Percentiles rank a stretch among this genome's conserved stretches.
These are phyloP conservation scores for Cynopterus sphinx DNA, from an alignment of 2,797 vertebrate genomes.

Conservation along the genomic window DNA sequence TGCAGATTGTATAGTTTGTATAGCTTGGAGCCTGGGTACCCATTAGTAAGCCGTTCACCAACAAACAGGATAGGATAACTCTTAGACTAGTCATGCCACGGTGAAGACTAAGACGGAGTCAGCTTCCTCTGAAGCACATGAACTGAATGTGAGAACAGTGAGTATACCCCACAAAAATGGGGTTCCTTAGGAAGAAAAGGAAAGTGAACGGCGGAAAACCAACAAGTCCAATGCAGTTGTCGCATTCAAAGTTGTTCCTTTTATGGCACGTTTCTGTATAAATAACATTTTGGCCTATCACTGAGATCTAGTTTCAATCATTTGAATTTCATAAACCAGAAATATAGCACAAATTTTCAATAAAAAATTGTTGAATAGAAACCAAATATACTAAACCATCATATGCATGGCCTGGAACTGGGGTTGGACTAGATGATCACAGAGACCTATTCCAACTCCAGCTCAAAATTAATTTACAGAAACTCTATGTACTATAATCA, in stretches of 20 bases:
- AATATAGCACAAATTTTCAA: background rate
- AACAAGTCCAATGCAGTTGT: background rate
- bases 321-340: background rate
- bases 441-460: background rate
- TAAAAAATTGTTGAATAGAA: background rate
- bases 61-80: background rate
- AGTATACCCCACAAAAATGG: background rate
- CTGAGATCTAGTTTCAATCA: background rate
- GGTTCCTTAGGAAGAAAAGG: background rate
- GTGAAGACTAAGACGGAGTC: background rate
- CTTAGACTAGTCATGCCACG: background rate
- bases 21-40: background rate
- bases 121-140: background rate
- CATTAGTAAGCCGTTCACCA: background rate
- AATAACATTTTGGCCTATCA: background rate
- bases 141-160: background rate
- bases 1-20: background rate
- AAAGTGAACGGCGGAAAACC: background rate
- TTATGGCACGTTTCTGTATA: background rate
- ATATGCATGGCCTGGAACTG: background rate
- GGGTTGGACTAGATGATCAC: background rate
- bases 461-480: background rate
- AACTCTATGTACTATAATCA: background rate
- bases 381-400: background rate
- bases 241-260: background rate